Conservation (phyloP, 2,797 vertebrate genomes). For the Tamandua tetradactyla region DNA sequence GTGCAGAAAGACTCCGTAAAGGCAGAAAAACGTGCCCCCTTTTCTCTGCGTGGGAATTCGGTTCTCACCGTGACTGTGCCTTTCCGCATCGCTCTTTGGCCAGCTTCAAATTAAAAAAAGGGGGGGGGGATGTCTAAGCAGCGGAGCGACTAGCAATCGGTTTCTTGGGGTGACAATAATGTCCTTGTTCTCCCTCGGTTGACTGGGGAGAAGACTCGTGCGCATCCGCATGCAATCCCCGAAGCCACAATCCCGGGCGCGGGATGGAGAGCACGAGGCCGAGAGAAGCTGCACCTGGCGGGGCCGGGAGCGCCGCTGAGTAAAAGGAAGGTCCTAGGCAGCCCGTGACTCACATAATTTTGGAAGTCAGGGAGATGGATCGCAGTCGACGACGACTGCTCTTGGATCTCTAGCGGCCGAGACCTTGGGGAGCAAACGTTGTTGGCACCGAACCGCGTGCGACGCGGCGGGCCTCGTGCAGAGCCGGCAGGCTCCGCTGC, state of each 20-base stretch:
- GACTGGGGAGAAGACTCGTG: background rate
- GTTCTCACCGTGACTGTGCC: background rate
- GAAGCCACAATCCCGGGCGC: background rate
- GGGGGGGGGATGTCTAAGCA: background rate
- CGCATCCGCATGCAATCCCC: background rate
- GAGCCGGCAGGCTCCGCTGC: background rate
- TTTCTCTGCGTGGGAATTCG: background rate
- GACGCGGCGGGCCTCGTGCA: background rate
- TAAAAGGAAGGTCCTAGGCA: background rate
- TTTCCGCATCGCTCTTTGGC: background rate
- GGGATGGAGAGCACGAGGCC: background rate
- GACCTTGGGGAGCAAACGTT: background rate
- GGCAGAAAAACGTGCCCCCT: background rate
- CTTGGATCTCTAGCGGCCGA: background rate
- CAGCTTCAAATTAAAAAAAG: background rate
- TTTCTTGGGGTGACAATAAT: background rate
- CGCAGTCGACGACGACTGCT: background rate
- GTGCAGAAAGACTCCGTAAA: background rate
- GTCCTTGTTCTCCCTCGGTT: background rate
- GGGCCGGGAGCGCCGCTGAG: background rate
- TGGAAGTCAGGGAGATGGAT: background rate
- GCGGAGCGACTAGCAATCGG: background rate
- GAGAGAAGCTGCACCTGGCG: accelerated
- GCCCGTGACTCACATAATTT: background rate
- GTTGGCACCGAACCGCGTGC: background rate